Percentiles rank a stretch among this genome's conserved stretches.
Evolutionary conservation across 2,113 vertebrate genomes (phyloP).

Genomic region (Aptenodytes forsteri): DNA sequence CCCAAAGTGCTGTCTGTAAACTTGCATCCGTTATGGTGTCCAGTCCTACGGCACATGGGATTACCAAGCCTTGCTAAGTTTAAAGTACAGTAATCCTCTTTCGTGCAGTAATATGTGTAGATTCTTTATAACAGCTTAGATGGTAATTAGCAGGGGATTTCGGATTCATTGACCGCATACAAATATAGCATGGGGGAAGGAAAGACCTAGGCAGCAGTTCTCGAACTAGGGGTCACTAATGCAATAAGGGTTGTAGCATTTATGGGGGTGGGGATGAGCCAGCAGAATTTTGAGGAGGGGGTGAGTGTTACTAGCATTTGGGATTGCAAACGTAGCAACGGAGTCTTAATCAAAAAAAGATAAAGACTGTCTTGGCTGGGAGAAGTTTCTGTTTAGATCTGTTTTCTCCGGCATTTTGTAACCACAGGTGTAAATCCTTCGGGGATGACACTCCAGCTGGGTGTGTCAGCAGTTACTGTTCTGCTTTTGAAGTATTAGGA

Average conservation of each 20-base stretch:
- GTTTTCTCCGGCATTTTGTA: background rate
- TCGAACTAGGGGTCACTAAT: background rate
- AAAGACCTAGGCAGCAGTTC: background rate
- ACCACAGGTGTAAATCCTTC: background rate
- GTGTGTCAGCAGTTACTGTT: background rate
- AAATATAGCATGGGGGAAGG: constrained; percentile 32
- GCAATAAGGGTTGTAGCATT: background rate
- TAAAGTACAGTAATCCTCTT: constrained; percentile 60
- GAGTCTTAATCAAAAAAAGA: background rate
- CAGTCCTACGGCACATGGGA: background rate
- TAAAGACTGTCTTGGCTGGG: background rate
- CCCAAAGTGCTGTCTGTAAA: background rate
- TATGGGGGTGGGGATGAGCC: background rate
- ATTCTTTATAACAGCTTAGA: constrained; percentile 52
- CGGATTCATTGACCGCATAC: background rate
- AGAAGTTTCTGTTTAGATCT: background rate
- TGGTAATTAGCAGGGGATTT: constrained; percentile 52
- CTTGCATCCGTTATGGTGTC: background rate
- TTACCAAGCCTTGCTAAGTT: constrained; percentile 50
- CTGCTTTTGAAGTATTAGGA: background rate
- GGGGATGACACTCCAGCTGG: background rate
- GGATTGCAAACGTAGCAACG: background rate
- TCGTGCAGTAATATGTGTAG: constrained; percentile 11
- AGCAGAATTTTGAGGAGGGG: background rate
- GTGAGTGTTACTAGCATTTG: background rate